Percentiles rank a stretch among this genome's conserved stretches.
Evolutionary conservation across 2,888 invertebrate species (phyloP).

Genomic region (Cyclophora punctaria): DNA sequence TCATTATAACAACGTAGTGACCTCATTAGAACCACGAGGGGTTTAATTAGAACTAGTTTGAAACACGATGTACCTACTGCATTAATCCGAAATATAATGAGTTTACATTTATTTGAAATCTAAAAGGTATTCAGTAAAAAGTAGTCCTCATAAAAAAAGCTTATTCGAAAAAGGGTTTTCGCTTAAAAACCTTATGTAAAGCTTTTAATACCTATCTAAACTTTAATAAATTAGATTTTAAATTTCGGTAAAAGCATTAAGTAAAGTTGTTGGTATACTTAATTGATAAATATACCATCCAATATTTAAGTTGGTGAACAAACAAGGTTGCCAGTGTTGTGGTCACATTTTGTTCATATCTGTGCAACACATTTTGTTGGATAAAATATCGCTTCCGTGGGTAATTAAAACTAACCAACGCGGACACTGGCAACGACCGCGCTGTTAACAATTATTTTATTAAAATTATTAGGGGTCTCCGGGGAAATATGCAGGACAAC

Average conservation of each 20-base stretch:
- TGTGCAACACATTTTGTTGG: constrained; percentile 42
- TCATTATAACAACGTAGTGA: constrained; percentile 51
- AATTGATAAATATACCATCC: constrained; percentile 9
- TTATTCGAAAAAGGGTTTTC: too few relatives aligned
- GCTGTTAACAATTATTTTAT: constrained; percentile 52
- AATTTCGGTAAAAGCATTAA: too few relatives aligned
- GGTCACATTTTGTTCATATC: constrained; percentile 41
- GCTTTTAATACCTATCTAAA: too few relatives aligned
- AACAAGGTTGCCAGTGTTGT: constrained; percentile 31
- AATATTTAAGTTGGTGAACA: constrained; percentile 25
- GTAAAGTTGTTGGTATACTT: too few relatives aligned
- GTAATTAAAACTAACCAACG: constrained; percentile 59
- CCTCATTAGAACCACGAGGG: constrained; percentile 58
- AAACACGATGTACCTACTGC: constrained; percentile 22
- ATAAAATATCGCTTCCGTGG: constrained; percentile 55
- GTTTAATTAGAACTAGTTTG: constrained; percentile 57
- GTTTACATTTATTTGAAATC: too few relatives aligned
- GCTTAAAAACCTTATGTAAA: too few relatives aligned
- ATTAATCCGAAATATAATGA: constrained; percentile 31
- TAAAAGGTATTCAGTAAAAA: too few relatives aligned
- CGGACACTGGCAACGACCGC: constrained; percentile 32
- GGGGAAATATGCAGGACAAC: constrained; percentile 43
- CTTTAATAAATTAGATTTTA: too few relatives aligned
- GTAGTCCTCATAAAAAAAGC: too few relatives aligned
- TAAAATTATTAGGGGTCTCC: constrained; percentile 49